Percentiles rank a stretch among this genome's conserved stretches.
Conservation (phyloP, 1,140 invertebrate species). For the Heliothis subflexa region DNA sequence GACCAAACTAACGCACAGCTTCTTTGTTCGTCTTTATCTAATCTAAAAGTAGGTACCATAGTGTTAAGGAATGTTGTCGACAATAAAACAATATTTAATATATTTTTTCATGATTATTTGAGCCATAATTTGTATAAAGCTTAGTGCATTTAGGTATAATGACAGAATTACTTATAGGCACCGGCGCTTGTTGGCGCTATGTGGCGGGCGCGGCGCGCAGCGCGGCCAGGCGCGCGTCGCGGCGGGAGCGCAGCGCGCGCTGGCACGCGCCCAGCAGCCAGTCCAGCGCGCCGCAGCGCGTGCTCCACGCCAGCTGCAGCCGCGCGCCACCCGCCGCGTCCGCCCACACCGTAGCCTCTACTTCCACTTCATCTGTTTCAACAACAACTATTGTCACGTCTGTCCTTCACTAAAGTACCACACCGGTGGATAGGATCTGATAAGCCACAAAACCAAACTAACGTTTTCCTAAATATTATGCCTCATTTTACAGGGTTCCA, state of each 20-base stretch:
- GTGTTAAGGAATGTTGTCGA: no score
- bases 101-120: no score
- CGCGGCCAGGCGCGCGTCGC: not conserved
- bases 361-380: constrained; percentile 47
- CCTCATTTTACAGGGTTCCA: no score
- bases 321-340: constrained; percentile 47
- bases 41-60: no score
- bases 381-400: not conserved
- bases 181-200: no score
- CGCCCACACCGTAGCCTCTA: constrained; percentile 35
- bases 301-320: constrained; percentile 43
- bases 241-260: not conserved
- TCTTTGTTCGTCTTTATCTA: no score
- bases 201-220: constrained; percentile 9
- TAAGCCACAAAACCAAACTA: not conserved
- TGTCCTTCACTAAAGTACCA: not conserved
- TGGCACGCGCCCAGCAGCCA: constrained; percentile 9
- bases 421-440: not conserved
- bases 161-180: no score
- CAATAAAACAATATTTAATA: no score
- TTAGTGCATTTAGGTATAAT: no score
- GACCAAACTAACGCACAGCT: no score
- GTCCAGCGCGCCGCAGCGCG: not conserved
- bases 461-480: no score
- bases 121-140: no score